Conservation (phyloP, 2,797 vertebrate genomes). For the Sebastes itinus region DNA sequence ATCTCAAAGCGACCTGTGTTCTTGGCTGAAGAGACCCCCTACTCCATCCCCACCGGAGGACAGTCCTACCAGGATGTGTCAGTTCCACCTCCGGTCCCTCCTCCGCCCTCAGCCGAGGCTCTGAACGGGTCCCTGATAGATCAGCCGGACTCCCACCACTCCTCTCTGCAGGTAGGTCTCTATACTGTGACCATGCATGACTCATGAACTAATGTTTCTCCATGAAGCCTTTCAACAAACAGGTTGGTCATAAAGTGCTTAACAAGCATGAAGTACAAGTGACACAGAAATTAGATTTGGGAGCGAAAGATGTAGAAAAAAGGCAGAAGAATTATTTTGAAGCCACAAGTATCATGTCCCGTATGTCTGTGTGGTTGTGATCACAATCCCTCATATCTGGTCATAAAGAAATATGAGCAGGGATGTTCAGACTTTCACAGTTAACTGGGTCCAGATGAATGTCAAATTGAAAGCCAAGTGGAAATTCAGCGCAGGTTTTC, state of each 20-base stretch:
- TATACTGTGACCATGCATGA: not conserved
- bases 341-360: not conserved
- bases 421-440: not conserved
- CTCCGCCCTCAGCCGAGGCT: slow-evolving; percentile 89
- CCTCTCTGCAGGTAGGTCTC: slow-evolving; percentile 87
- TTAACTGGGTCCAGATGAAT: not conserved
- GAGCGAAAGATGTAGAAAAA: not conserved
- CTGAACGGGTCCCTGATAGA: slow-evolving; percentile 91
- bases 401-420: not conserved
- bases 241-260: not conserved
- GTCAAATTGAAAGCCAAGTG: not conserved
- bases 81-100: slow-evolving; percentile 89
- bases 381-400: not conserved
- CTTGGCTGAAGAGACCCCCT: slow-evolving; percentile 91
- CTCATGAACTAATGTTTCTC: not conserved
- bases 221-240: not conserved
- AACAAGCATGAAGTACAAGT: not conserved
- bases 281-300: not conserved
- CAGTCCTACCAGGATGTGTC: slow-evolving; percentile 90
- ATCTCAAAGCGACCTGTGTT: slow-evolving; percentile 95
- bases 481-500: not conserved
- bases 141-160: slow-evolving; percentile 81
- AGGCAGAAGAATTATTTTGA: not conserved
- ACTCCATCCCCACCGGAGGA: slow-evolving; percentile 92
- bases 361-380: not conserved